phyloP scores from a whole-genome alignment of 2,113 vertebrate species.

The Alligator mississippiensis region DNA sequence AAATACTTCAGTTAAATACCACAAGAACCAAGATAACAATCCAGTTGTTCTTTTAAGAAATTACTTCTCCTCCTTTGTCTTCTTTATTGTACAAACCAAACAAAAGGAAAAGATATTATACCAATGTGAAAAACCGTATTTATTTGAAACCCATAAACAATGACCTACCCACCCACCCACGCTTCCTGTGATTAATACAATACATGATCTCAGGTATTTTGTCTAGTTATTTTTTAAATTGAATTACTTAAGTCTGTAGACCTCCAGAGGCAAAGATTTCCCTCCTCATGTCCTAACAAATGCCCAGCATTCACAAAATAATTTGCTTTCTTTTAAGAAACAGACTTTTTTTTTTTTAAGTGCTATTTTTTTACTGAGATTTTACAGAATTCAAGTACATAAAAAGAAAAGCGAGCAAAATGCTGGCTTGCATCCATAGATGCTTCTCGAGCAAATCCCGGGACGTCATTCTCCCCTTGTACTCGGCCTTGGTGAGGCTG shows the following conservation, averaged over 20 bases:
- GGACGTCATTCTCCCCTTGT: too few relatives aligned
- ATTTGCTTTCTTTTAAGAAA: background rate
- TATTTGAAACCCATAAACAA: background rate
- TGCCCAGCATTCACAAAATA: background rate
- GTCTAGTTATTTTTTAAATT: background rate
- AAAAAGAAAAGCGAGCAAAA: background rate
- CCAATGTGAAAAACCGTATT: background rate
- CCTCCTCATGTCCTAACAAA: background rate
- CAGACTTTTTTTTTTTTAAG: background rate
- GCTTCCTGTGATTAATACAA: background rate
- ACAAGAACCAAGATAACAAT: background rate
- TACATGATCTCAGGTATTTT: background rate
- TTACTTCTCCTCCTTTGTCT: background rate
- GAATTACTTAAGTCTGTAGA: background rate
- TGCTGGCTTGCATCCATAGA: background rate
- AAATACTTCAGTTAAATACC: background rate
- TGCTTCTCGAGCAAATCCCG: too few relatives aligned
- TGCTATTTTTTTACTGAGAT: background rate
- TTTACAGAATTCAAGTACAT: background rate
- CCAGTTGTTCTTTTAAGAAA: background rate
- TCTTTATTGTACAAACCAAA: background rate
- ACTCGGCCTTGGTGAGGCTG: too few relatives aligned
- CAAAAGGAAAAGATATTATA: background rate
- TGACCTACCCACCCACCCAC: background rate
- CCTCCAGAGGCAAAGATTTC: background rate